Evolutionary conservation across 2,113 vertebrate species (phyloP), one percentile per base, ranked within the genome.

Genomic region (Rynchops niger): DNA sequence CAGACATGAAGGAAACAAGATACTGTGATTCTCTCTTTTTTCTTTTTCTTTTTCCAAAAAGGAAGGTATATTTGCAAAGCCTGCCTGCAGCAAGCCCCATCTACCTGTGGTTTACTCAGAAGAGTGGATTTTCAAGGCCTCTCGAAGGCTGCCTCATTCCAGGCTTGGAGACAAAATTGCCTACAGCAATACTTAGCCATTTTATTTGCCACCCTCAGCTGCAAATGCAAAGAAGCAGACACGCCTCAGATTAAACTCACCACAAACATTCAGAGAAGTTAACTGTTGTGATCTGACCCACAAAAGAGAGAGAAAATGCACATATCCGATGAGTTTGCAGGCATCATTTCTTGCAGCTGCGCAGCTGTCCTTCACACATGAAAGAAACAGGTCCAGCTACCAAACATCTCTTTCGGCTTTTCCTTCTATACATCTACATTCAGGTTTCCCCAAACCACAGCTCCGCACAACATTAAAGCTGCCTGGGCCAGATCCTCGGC

Each of bases 351-450:
- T 79, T 36, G 19, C 94, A 93, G 93, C 94, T 96, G 93, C 36
- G 4, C 96, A 96, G 84, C 86, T 95, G 96, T 85, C 92, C 92
- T 85, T 63, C 90, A 88, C 86, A 93, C 92, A 97, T 96, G 79
- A 97, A 98, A 97, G 94, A 9, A 76, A 32, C 22, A 9, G 34
- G 42, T 73, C 69, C 1, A 0, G 65, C 72, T 78, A 77, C 47
- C 62, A 83, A 79, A 82, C 45, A 67, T 25, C 45, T 93, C 77
- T 76, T 82, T 77, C 45, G 79, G 82, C n/a, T 91, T 88, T 84
- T 92, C 74, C 47, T 66, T 82, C 79, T 82, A 15, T 58, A 61
- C 36, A 70, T 63, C 56, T 81, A 58, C 2, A 2, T 62, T 90
- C 70, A 22, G 58, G 10, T 56, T 91, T 90, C 82, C 66, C 59